phyloP scores from a whole-genome alignment of 2,797 vertebrate species.

The Oreortyx pictus region DNA sequence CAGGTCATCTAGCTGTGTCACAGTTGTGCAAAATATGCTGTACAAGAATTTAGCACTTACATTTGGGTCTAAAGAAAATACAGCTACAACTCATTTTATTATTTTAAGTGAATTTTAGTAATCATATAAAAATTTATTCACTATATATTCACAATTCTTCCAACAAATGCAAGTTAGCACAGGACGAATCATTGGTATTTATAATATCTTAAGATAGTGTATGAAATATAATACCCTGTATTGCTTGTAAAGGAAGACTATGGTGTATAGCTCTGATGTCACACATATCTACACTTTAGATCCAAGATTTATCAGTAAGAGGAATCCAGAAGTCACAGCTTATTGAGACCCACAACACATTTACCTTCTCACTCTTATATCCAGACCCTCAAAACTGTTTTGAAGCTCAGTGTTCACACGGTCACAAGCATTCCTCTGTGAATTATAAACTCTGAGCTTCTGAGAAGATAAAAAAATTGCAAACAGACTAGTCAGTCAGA shows the following conservation, averaged over 20 bases:
- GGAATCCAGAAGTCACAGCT: not conserved
- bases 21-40: not conserved
- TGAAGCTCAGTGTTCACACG: constrained; percentile 61
- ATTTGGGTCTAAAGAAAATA: not conserved
- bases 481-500: not conserved
- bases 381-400: constrained; percentile 1
- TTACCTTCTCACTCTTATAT: not conserved
- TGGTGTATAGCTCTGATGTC: not conserved
- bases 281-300: not conserved
- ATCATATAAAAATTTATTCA: not conserved
- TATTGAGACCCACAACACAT: not conserved
- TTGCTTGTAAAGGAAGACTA: not conserved
- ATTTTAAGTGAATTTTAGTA: not conserved
- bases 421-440: constrained; percentile 15
- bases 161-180: not conserved
- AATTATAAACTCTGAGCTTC: constrained; percentile 46
- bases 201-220: not conserved
- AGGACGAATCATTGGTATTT: not conserved
- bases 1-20: rapidly evolving
- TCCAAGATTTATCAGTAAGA: not conserved
- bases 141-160: not conserved
- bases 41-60: not conserved
- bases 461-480: constrained; percentile 32
- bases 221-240: not conserved
- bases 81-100: not conserved